Conservation (phyloP, 2,113 vertebrate species). For the Bos indicus region DNA sequence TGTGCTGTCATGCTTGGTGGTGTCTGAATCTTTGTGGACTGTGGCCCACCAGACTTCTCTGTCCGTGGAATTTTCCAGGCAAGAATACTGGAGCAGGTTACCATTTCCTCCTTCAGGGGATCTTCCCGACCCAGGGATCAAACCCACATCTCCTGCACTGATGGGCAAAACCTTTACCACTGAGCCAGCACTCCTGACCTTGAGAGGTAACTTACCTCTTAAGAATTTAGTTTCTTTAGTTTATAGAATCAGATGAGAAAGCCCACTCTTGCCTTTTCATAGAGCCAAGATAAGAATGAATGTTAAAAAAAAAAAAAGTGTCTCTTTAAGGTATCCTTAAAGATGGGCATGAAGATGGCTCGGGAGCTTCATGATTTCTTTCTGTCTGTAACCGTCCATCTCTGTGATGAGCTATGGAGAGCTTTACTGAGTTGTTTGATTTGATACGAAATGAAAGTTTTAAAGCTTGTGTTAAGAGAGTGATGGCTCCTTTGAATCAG, state of each 20-base stretch:
- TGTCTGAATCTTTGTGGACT: not conserved
- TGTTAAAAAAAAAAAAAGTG: not conserved
- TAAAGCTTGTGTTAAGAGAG: not conserved
- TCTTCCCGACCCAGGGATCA: accelerated
- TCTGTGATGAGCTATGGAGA: not conserved
- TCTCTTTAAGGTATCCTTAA: not conserved
- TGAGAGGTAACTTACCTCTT: not conserved
- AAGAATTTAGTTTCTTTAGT: not conserved
- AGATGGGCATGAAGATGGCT: not conserved
- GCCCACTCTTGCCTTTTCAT: not conserved
- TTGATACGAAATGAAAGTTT: not conserved
- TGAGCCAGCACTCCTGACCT: not conserved
- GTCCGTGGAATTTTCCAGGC: not conserved
- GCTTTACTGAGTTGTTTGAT: not conserved
- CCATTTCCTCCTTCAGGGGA: not conserved
- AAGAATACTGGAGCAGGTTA: not conserved
- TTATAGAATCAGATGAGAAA: not conserved
- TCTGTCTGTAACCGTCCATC: not conserved
- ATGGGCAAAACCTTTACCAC: not conserved
- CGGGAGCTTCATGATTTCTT: not conserved
- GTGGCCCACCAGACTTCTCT: not conserved
- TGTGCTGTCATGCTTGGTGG: not conserved
- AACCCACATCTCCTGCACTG: not conserved
- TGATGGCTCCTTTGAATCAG: not conserved
- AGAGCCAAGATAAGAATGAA: not conserved